Evolutionary conservation across 2,888 invertebrate genomes (phyloP), one percentile per base, ranked within the genome.

Genomic region (Sarcophaga carnaria): DNA sequence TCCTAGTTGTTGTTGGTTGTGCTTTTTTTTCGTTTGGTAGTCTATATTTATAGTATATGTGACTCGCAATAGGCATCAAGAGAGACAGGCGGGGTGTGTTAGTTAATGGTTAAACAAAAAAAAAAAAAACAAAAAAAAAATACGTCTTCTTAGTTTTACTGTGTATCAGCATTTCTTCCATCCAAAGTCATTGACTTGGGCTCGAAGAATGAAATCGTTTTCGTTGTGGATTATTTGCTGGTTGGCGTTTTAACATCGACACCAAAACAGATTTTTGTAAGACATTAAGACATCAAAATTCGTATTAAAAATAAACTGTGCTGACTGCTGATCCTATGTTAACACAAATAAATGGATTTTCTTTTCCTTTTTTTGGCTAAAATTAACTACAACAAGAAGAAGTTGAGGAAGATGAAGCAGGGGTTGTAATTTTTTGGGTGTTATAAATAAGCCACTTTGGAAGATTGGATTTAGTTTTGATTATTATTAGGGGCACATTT

Each of bases 131-230:
- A 0, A 6, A 37, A 1, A 37, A 37, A 37, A 37, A 37, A 1
- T 6, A 2, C 37, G 5, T 79, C 72, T 72, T 70, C 75, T 54
- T 49, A 70, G 54, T 74, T 69, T 74, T 64, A 45, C 20, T 71
- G 60, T 66, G 12, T 79, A 25, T 47, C 22, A 25, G 59, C 25
- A 47, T 59, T 62, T 72, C 60, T 71, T 79, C 69, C 60, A 60
- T 66, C 49, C 64, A 76, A 85, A 76, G 84, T 85, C 84, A 80
- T 85, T 85, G 84, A 85, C 84, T 77, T 85, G 69, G 71, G 66
- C 70, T 62, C 71, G 71, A 62, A 67, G 22, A 54, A 12, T 14
- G 54, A 77, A 37, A 69, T 83, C 67, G 20, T n/a, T 45, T 67
- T 66, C 4, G 54, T 17, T 54, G 12, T 54, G 12, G 54, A 54